Conservation (phyloP, 2,888 invertebrate species). For the Scrobipalpa costella region DNA sequence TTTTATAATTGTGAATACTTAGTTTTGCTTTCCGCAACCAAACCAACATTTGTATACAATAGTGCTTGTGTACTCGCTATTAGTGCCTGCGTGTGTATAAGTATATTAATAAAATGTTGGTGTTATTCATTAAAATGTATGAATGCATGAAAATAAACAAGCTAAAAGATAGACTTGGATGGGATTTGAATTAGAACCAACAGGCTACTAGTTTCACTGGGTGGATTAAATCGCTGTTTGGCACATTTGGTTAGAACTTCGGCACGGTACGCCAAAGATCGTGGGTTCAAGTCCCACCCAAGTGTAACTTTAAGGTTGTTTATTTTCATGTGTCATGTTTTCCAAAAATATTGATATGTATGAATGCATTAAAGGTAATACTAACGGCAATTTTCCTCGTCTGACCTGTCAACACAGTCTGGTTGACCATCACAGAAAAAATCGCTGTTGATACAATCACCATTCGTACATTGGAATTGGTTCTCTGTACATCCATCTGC, state of each 20-base stretch:
- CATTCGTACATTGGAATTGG: constrained; percentile 69
- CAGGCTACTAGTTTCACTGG: no score
- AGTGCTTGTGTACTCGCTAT: constrained; percentile 11
- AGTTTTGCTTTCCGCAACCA: background rate
- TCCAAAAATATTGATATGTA: no score
- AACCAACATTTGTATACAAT: background rate
- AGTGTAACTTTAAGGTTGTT: no score
- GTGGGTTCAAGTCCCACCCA: no score
- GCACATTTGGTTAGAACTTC: no score
- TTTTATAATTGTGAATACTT: no score
- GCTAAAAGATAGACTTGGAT: no score
- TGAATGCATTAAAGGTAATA: constrained; percentile 3
- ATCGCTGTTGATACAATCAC: constrained; percentile 80
- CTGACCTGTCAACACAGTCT: constrained; percentile 83
- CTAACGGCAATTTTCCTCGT: constrained; percentile 80
- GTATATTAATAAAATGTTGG: background rate
- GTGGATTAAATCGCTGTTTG: no score
- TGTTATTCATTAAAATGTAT: background rate
- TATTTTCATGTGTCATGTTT: no score
- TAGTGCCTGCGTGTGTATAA: background rate
- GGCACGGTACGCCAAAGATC: no score
- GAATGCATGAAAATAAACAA: background rate
- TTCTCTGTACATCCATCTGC: constrained; percentile 44
- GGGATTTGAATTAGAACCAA: no score
- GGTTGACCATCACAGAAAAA: constrained; percentile 82